Base-by-base conservation (phyloP, 2,797 vertebrate genomes). In the Champsocephalus gunnari region DNA sequence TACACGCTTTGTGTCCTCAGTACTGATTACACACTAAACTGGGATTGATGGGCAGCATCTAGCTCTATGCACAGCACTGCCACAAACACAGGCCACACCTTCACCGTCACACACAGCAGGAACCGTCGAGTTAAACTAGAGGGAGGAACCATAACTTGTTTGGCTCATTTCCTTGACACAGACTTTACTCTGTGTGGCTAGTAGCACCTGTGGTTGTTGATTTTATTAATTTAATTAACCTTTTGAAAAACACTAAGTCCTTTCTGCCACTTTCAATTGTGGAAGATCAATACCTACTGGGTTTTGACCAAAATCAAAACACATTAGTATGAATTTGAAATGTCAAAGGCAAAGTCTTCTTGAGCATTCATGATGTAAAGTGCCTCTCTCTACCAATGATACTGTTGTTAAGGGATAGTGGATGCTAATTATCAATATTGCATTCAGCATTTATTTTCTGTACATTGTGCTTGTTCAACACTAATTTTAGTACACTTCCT, bases 1-100 rank as follows among this genome's bases (percentile, higher is more conserved):
- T 58, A 74, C 67, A 21, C 71, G 66, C 41, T 48, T 75, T 61
- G 65, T 77, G 59, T 69, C 43, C 17, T 49, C 64, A 43, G 55
- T 76, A n/a, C 34, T 34, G 14, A 19, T 54, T 51, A 38, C 61
- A 55, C 41, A 9, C 50, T 45, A 50, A 56, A 62, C 45, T 53
- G 44, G 32, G 57, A 75, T 70, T 41, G 38, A 48, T 47, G 68
- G 61, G 61, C 56, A 24, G 68, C 63, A 28, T 69, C 63, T 58
- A 65, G 74, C 50, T 73, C 63, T 68, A 34, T 19, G 19, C 28
- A 28, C 48, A 66, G 34, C 17, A 59, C 0, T 9, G 65, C 55
- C 56, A 63, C 69, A 74, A 70, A 69, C 66, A 71, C 60, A 85
- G 9, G 17, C 56, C 70, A 69, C 65, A 43, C 71, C 65, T 61